Evolutionary conservation across 2,113 vertebrate species (phyloP).

Genomic region (Amblyornis subalaris): DNA sequence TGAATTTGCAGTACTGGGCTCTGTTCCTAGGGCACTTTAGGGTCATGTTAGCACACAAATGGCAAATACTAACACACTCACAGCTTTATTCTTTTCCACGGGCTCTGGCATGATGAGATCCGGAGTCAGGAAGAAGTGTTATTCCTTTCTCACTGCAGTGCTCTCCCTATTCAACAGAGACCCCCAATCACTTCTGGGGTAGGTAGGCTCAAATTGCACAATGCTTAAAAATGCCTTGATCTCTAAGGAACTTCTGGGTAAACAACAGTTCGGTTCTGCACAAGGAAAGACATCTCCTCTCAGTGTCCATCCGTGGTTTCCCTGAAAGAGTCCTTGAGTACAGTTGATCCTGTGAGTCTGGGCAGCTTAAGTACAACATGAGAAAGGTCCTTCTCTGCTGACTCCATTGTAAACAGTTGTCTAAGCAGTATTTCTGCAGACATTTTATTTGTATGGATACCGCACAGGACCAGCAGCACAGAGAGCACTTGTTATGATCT

Average conservation of each 20-base stretch:
- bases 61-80: conserved; percentile 17
- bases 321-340: background rate
- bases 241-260: background rate
- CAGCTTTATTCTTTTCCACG: conserved; percentile 4
- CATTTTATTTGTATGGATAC: background rate
- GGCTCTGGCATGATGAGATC: background rate
- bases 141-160: background rate
- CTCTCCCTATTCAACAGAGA: background rate
- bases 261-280: background rate
- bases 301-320: background rate
- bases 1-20: conserved; percentile 10
- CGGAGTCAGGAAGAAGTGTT: background rate
- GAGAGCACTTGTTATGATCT: background rate
- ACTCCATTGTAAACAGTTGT: background rate
- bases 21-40: conserved; percentile 33
- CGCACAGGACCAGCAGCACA: background rate
- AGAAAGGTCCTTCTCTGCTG: background rate
- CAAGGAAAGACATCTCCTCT: background rate
- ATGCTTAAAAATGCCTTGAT: background rate
- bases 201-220: background rate
- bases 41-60: conserved; percentile 43
- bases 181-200: background rate
- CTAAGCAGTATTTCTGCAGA: background rate
- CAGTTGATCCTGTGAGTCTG: background rate
- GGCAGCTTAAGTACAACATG: background rate